Evolutionary conservation across 2,113 vertebrate species (phyloP).

Genomic region (Paramisgurnus dabryanus): DNA sequence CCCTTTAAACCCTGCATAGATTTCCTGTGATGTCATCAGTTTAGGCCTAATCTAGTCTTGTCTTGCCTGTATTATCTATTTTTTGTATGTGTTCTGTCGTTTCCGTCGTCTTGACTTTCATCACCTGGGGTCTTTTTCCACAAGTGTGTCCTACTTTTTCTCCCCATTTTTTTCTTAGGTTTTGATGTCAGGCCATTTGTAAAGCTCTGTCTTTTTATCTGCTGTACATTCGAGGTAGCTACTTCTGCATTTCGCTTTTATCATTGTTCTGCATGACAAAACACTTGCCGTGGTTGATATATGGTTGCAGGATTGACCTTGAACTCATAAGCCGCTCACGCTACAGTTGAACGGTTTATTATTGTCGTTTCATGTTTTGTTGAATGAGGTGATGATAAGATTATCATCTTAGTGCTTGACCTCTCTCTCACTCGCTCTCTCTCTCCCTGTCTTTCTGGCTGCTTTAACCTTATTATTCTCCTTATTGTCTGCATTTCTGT

Average conservation of each 20-base stretch:
- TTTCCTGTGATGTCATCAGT: neutral
- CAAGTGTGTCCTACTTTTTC: slow-evolving; percentile 21
- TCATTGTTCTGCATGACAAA: neutral
- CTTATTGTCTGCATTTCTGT: neutral
- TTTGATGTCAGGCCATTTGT: slow-evolving; percentile 23
- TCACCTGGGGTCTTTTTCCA: neutral
- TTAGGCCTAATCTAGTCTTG: slow-evolving; percentile 8
- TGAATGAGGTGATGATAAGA: slow-evolving; percentile 16
- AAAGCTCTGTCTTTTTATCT: neutral
- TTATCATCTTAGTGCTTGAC: slow-evolving; percentile 15
- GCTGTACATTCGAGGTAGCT: neutral
- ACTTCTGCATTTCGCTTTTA: neutral
- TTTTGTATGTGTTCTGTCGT: neutral
- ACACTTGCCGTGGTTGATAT: neutral
- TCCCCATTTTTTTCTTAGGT: neutral
- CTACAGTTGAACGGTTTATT: neutral
- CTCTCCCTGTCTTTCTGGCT: neutral
- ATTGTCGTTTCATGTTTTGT: slow-evolving; percentile 8
- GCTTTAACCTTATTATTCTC: slow-evolving; percentile 6
- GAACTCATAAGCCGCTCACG: neutral
- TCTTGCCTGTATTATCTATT: neutral
- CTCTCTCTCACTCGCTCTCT: neutral
- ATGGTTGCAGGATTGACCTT: slow-evolving; percentile 17
- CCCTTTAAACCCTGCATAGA: neutral
- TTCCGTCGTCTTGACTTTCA: neutral